phyloP scores from a whole-genome alignment of 2,113 vertebrate species.

The Picathartes gymnocephalus region DNA sequence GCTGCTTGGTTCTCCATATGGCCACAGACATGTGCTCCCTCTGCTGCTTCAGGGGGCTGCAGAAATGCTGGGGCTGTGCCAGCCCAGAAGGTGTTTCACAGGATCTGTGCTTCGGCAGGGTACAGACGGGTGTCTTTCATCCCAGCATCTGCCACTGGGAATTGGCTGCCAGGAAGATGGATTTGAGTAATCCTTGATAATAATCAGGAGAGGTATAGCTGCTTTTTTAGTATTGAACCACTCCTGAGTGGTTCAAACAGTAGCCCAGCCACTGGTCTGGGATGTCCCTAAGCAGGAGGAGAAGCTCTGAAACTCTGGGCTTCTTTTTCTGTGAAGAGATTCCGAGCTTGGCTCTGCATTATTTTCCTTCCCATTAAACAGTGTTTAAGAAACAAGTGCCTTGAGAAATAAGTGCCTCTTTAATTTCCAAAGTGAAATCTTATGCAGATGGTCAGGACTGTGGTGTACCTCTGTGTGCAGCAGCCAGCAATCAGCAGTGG shows the following conservation, averaged over 20 bases:
- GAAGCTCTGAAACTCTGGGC: background rate
- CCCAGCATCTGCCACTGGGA: background rate
- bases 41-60: background rate
- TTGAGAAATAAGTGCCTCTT: background rate
- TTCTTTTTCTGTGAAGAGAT: background rate
- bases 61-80: background rate
- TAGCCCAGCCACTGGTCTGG: background rate
- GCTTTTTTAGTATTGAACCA: background rate
- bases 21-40: fast-evolving
- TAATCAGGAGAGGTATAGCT: background rate
- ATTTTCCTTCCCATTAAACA: background rate
- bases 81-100: background rate
- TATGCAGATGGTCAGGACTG: background rate
- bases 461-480: background rate
- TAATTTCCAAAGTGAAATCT: background rate
- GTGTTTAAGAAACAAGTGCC: background rate
- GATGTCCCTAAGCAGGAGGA: background rate
- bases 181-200: background rate
- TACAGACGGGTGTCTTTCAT: background rate
- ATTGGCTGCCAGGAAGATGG: background rate
- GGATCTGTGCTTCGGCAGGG: background rate
- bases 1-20: background rate
- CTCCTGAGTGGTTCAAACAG: background rate
- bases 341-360: background rate
- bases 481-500: background rate